Conservation (phyloP, 2,888 invertebrate species). For the Athripsodes cinereus region DNA sequence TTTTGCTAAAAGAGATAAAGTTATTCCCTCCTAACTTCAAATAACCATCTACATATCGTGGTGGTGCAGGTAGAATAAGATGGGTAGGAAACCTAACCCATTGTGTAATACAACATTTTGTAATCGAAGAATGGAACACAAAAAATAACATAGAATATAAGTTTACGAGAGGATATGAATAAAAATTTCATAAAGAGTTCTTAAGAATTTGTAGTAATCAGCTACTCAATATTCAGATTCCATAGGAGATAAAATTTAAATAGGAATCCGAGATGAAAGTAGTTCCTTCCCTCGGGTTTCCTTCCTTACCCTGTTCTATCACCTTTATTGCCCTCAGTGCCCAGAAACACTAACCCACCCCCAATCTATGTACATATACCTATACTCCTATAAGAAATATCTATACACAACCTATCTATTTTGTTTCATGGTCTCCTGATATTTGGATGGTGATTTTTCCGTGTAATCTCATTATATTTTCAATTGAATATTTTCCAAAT, state of each 20-base stretch:
- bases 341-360: neutral
- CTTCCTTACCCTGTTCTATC: conserved; percentile 7
- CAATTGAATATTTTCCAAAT: neutral
- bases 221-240: conserved; percentile 20
- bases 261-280: conserved; percentile 17
- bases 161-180: conserved; percentile 10
- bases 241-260: conserved; percentile 18
- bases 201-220: conserved; percentile 14
- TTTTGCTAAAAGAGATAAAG: too few relatives aligned
- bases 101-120: neutral
- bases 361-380: neutral
- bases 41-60: too few relatives aligned
- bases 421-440: neutral
- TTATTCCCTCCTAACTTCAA: too few relatives aligned
- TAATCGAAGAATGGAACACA: neutral
- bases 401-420: neutral
- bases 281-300: conserved; percentile 9
- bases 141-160: neutral
- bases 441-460: neutral
- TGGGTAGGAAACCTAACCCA: too few relatives aligned
- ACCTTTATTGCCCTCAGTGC: conserved; percentile 13
- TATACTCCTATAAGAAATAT: neutral
- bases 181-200: conserved; percentile 18
- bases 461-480: neutral
- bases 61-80: too few relatives aligned